Percentiles rank a stretch among this genome's conserved stretches.
Evolutionary conservation across 2,113 vertebrate species (phyloP).

Genomic region (Cyanoderma ruficeps): DNA sequence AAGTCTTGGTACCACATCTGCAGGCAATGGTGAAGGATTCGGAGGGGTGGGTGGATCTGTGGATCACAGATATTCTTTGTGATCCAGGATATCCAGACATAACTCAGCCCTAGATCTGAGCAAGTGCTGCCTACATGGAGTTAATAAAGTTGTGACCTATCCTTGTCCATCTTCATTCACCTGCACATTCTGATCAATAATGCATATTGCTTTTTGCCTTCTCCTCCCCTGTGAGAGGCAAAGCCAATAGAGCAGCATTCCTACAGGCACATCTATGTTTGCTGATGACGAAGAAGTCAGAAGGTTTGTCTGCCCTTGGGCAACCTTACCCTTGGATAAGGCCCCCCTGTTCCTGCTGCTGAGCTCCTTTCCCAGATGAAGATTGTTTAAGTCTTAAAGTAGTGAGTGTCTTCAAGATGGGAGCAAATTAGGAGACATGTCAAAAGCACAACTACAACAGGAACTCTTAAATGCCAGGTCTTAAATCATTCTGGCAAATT

Average conservation of each 20-base stretch:
- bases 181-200: constrained; percentile 43
- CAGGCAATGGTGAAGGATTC: rapidly evolving
- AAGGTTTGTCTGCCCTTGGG: not conserved
- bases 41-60: not conserved
- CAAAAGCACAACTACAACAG: constrained; percentile 58
- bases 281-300: not conserved
- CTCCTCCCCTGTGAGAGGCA: constrained; percentile 3
- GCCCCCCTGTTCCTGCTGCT: not conserved
- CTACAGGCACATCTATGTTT: constrained; percentile 1
- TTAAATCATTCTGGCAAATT: constrained; percentile 69
- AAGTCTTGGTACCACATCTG: not conserved
- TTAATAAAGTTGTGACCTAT: constrained; percentile 47
- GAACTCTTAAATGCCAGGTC: constrained; percentile 63
- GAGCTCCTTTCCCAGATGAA: not conserved
- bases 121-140: not conserved
- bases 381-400: constrained; percentile 5
- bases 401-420: constrained; percentile 39
- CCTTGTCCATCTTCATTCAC: constrained; percentile 50
- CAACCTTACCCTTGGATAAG: not conserved
- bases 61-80: not conserved
- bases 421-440: constrained; percentile 49
- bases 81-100: not conserved
- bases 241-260: constrained; percentile 23
- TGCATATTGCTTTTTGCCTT: constrained; percentile 44
- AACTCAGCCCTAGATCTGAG: not conserved